Base-by-base conservation (phyloP, 2,113 vertebrate genomes). In the Seriola aureovittata region DNA sequence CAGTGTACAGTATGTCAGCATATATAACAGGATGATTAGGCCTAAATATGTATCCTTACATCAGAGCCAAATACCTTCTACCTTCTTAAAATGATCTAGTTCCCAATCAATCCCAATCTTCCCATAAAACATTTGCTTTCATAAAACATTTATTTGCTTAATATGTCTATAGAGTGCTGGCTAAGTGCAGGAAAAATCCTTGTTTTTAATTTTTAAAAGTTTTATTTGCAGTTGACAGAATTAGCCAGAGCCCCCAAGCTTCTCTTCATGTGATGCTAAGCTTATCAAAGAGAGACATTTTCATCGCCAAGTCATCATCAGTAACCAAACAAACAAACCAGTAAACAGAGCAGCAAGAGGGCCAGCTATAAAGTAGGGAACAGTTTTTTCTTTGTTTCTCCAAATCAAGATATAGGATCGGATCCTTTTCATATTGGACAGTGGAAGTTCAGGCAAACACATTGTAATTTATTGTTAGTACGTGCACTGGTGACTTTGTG, bases 231-330 rank as follows among this genome's bases (percentile, higher is more conserved):
- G 59, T 64, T 32, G 21, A 58, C 57, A 34, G 1, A 6, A 81
- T 74, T 76, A 63, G 3, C 21, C 4, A 71, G 63, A 78, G 89
- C 88, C 89, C 29, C 52, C 23, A 17, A 79, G 92, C 84, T 9
- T 80, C 69, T 69, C 42, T 54, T 44, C 93, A 90, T 94, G 93
- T 94, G 91, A 94, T 83, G 68, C 36, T 5, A 9, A n/a, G 25
- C 64, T 54, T 66, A 89, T 85, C 54, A 91, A 85, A 88, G 74
- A 65, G 38, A 38, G 34, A 71, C 57, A 75, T 85, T 92, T 91
- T 90, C 42, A 77, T 25, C 59, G 32, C 21, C 55, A 76, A 76
- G 55, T 81, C 16, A 78, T 73, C 44, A 86, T 54, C 50, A 82
- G 89, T 86, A 78, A 87, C 91, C 73, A 89, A 81, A 73, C 66